Percentiles rank a stretch among this genome's conserved stretches.
Evolutionary conservation across 2,888 invertebrate genomes (phyloP).

Genomic region (Pycnomerus fuliginosus): DNA sequence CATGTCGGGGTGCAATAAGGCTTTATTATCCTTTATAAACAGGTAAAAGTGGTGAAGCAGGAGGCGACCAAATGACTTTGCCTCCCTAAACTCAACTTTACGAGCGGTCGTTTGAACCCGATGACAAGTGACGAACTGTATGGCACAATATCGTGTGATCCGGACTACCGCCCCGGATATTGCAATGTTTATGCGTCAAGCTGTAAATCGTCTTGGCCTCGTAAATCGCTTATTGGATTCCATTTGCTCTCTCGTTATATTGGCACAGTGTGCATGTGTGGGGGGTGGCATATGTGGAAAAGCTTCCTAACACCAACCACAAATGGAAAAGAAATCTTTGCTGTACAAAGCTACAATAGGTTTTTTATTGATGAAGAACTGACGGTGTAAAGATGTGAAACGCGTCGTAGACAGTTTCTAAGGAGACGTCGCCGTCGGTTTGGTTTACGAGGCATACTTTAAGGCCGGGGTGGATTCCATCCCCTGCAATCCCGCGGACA

Average conservation of each 20-base stretch:
- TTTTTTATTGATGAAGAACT: no score
- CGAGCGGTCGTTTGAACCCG: conserved; percentile 41
- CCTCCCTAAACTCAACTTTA: conserved; percentile 39
- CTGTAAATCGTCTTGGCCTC: conserved; percentile 31
- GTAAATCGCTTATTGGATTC: conserved; percentile 36
- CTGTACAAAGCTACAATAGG: no score
- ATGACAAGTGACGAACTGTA: conserved; percentile 40
- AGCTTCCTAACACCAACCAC: no score
- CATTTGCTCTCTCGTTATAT: conserved; percentile 28
- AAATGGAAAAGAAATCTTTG: no score
- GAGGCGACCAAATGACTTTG: conserved; percentile 34
- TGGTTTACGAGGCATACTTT: conserved; percentile 21
- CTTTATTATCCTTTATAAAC: conserved; percentile 54
- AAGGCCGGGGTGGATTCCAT: conserved; percentile 41
- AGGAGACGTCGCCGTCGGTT: conserved; percentile 25
- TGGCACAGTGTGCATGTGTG: no score
- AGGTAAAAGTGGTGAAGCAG: conserved; percentile 46
- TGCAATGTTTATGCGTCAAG: conserved; percentile 33
- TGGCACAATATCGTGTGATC: conserved; percentile 26
- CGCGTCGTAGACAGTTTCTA: conserved; percentile 24
- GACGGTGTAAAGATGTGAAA: no score
- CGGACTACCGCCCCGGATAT: conserved; percentile 27
- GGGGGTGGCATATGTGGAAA: conserved; percentile 24
- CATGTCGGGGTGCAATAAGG: conserved; percentile 47
- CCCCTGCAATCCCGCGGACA: conserved; percentile 50